Conservation (phyloP, 2,797 vertebrate species). For the Ctenopoma kingsleyae region DNA sequence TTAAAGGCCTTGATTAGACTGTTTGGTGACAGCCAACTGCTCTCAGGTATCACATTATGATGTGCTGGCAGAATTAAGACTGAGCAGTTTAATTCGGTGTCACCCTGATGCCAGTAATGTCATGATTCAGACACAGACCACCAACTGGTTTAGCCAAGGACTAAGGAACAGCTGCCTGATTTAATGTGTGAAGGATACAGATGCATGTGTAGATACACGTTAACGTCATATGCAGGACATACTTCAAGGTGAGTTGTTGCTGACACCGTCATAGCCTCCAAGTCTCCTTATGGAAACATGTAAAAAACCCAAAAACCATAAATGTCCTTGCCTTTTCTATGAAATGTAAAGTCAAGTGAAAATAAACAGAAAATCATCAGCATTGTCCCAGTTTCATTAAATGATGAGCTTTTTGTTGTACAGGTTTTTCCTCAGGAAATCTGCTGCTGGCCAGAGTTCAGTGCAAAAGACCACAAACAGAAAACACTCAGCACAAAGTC, state of each 20-base stretch:
- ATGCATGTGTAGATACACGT: neutral
- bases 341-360: neutral
- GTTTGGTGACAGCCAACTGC: constrained; percentile 1
- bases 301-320: neutral
- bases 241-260: constrained; percentile 50
- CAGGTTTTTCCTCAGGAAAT: neutral
- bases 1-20: constrained; percentile 7
- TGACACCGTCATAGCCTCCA: constrained; percentile 1
- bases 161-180: constrained; percentile 16
- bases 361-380: neutral
- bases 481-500: too few species aligned
- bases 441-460: neutral
- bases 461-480: too few species aligned
- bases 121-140: constrained; percentile 4
- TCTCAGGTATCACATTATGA: constrained; percentile 8
- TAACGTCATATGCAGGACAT: constrained; percentile 24
- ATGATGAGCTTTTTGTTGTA: neutral
- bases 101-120: constrained; percentile 4
- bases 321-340: neutral
- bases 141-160: neutral
- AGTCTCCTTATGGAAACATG: constrained; percentile 17
- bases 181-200: constrained; percentile 8
- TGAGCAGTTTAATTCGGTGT: constrained; percentile 24
- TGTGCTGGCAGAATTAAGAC: constrained; percentile 4
- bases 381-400: neutral